Conservation (phyloP, 2,797 vertebrate genomes). For the Discoglossus pictus region DNA sequence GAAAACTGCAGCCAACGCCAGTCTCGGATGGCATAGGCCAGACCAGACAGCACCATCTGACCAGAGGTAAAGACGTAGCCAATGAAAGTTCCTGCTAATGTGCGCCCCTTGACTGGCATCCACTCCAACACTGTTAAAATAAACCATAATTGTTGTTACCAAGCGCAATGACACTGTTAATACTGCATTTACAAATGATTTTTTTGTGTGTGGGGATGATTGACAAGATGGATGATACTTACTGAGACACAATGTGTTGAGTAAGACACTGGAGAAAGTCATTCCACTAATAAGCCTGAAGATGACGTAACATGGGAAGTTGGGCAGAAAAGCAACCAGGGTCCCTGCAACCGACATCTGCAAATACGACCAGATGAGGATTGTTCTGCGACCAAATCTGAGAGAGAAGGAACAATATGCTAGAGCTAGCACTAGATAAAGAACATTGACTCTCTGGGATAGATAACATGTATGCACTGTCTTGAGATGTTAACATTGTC, state of each 20-base stretch:
- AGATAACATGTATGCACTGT: no score
- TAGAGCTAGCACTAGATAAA: no score
- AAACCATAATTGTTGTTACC: neutral
- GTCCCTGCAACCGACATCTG: constrained; percentile 28
- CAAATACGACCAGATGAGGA: constrained; percentile 33
- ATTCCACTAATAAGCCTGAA: constrained; percentile 13
- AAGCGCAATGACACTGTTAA: no score
- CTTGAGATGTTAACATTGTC: no score
- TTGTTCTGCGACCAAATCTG: constrained; percentile 31
- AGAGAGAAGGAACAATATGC: neutral
- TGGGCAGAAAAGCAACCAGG: constrained; percentile 31
- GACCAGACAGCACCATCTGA: constrained; percentile 7
- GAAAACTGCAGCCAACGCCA: constrained; percentile 17
- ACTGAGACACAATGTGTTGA: neutral
- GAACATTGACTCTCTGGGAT: neutral
- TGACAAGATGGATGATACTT: neutral
- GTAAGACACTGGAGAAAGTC: neutral
- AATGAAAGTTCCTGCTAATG: neutral
- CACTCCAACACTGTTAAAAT: constrained; percentile 10
- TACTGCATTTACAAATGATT: no score
- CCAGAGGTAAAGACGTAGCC: constrained; percentile 1
- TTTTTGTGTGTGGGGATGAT: no score
- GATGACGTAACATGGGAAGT: constrained; percentile 24
- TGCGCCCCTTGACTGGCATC: neutral
- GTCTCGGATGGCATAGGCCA: constrained; percentile 10